phyloP scores from a whole-genome alignment of 1,140 invertebrate genomes.

The Batillaria attramentaria region DNA sequence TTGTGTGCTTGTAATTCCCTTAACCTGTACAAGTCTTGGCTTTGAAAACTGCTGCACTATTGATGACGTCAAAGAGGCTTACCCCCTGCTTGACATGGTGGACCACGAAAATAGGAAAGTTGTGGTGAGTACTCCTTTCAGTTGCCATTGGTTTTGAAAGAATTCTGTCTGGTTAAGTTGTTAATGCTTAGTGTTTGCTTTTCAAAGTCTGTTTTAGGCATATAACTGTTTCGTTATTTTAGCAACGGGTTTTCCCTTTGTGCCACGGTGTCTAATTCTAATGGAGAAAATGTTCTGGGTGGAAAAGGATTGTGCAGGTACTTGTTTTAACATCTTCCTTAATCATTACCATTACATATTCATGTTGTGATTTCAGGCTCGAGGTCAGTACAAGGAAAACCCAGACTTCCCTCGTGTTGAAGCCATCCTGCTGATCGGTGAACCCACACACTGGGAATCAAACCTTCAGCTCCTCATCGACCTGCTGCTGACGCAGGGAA shows the following conservation, averaged over 20 bases:
- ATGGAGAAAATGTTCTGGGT: too few relatives aligned
- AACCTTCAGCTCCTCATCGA: conserved; percentile 79
- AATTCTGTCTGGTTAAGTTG: too few relatives aligned
- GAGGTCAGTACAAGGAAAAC: conserved; percentile 70
- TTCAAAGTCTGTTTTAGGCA: too few relatives aligned
- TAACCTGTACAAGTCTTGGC: conserved; percentile 74
- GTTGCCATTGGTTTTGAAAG: background rate
- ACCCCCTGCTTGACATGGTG: conserved; percentile 81
- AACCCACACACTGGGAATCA: conserved; percentile 72
- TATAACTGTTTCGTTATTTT: too few relatives aligned
- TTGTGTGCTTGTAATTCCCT: conserved; percentile 39
- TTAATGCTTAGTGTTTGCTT: too few relatives aligned
- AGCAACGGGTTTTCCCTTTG: too few relatives aligned
- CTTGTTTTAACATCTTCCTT: too few relatives aligned
- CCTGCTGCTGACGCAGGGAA: conserved; percentile 79
- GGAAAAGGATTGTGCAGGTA: too few relatives aligned
- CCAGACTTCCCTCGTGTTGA: conserved; percentile 63
- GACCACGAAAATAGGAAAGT: conserved; percentile 77
- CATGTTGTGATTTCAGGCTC: conserved; percentile 64
- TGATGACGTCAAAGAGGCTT: conserved; percentile 77
- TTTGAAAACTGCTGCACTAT: conserved; percentile 79
- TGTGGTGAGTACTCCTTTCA: conserved; percentile 55
- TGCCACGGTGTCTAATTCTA: too few relatives aligned
- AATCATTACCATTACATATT: too few relatives aligned
- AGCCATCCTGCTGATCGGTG: conserved; percentile 71